phyloP scores from a whole-genome alignment of 2,888 invertebrate species.

The Alentia gelatinosa region DNA sequence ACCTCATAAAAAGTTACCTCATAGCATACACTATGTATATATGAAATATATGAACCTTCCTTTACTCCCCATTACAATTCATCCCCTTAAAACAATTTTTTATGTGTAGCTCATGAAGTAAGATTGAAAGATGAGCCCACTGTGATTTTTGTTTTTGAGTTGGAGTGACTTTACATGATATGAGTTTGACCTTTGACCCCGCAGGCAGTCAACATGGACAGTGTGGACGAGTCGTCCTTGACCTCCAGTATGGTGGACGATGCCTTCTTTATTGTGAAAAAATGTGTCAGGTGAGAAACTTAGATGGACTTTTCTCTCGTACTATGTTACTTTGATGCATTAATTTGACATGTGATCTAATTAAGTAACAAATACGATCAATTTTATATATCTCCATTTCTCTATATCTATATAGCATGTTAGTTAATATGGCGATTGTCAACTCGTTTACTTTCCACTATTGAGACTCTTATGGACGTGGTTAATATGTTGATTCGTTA shows the following conservation, averaged over 20 bases:
- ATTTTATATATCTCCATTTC: too few species aligned
- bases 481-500: too few species aligned
- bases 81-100: not conserved
- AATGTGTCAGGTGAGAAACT: constrained; percentile 88
- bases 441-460: too few species aligned
- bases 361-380: too few species aligned
- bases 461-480: too few species aligned
- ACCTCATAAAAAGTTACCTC: too few species aligned
- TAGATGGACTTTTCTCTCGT: too few species aligned
- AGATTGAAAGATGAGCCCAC: not conserved
- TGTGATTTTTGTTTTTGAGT: not conserved
- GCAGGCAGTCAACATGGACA: constrained; percentile 81
- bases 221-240: constrained; percentile 79
- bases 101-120: not conserved
- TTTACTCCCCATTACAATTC: not conserved
- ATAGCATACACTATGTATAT: too few species aligned
- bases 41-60: not conserved
- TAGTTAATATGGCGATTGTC: too few species aligned
- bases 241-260: constrained; percentile 98
- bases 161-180: not conserved
- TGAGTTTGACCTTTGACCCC: not conserved
- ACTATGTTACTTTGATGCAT: too few species aligned
- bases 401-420: too few species aligned
- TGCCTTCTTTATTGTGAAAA: constrained; percentile 97
- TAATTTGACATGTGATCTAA: too few species aligned